Percentiles rank a stretch among this genome's conserved stretches.
These are phyloP conservation scores for Tipula vernalis DNA, from an alignment of 2,888 invertebrate genomes.

Conservation along the genomic window DNA sequence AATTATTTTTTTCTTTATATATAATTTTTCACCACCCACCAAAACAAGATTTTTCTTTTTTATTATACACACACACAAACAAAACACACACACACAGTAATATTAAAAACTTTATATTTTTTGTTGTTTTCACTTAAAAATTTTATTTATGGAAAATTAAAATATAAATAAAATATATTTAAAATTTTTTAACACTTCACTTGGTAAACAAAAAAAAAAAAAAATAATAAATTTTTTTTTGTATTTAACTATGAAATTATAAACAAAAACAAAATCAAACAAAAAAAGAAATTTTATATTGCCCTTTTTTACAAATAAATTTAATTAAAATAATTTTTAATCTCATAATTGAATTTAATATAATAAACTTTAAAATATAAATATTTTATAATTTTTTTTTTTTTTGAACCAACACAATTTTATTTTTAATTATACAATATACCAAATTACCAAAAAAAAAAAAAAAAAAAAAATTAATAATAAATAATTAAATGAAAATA, in stretches of 20 bases:
- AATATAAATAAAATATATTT: not conserved
- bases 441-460: not conserved
- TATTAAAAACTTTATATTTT: not conserved
- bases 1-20: not conserved
- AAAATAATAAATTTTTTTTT: not conserved
- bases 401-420: not conserved
- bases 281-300: not conserved
- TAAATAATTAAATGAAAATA: not conserved
- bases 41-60: not conserved
- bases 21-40: not conserved
- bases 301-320: not conserved
- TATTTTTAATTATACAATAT: not conserved
- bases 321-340: not conserved
- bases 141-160: not conserved
- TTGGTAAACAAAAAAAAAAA: not conserved
- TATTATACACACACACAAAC: not conserved
- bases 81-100: not conserved
- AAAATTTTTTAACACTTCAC: not conserved
- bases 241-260: not conserved
- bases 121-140: not conserved
- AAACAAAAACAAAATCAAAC: not conserved
- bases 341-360: not conserved
- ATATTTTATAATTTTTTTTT: not conserved
- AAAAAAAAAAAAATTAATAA: not conserved
- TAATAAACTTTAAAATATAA: not conserved